A percentile compares a stretch with the other conserved stretches of the same genome.
Evolutionary conservation across 2,113 vertebrate species (phyloP).

Genomic region (Tursiops truncatus): DNA sequence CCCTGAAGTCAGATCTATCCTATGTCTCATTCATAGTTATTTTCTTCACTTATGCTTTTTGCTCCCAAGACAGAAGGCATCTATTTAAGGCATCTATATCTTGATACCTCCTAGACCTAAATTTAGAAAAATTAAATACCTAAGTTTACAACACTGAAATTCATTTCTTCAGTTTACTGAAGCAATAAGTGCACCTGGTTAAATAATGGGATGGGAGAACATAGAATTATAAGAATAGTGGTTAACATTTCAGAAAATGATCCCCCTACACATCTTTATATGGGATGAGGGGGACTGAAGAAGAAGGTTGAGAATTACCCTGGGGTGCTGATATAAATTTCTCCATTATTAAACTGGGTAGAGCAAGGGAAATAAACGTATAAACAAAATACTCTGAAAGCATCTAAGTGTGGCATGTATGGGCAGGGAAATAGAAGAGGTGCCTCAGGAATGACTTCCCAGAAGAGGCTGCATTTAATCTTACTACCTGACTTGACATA

Average conservation of each 20-base stretch:
- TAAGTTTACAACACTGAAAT: background rate
- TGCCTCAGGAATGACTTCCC: background rate
- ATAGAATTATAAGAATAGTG: background rate
- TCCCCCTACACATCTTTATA: background rate
- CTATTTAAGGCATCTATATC: background rate
- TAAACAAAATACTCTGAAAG: background rate
- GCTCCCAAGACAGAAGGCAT: too few species aligned
- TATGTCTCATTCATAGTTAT: background rate
- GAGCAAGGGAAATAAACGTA: background rate
- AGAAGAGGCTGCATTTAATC: background rate
- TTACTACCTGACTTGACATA: background rate
- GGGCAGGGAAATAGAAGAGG: background rate
- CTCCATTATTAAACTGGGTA: background rate
- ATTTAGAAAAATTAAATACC: background rate
- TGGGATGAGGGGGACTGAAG: background rate
- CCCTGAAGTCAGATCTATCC: background rate
- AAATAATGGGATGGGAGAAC: background rate
- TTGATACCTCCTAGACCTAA: background rate
- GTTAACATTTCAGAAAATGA: background rate
- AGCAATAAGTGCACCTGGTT: background rate
- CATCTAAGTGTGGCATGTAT: background rate
- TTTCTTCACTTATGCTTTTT: background rate
- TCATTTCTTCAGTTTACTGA: background rate
- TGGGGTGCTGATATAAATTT: background rate
- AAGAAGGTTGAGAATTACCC: background rate